These are phyloP conservation scores for Poeciliopsis gracilis DNA, from an alignment of 2,797 vertebrate genomes.

Conservation along the genomic window DNA sequence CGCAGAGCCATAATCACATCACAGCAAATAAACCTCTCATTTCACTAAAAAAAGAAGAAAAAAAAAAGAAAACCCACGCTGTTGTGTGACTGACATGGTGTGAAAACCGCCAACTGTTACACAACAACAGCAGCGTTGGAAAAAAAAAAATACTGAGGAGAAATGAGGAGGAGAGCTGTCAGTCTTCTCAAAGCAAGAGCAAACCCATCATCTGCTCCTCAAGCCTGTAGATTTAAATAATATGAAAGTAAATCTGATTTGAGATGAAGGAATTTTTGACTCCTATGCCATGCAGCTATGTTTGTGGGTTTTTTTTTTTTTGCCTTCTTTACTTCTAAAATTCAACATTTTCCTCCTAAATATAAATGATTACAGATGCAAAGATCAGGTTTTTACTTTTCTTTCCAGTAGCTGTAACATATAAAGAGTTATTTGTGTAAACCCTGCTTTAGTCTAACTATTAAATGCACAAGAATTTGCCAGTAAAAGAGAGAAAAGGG, in stretches of 20 bases:
- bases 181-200: conserved; percentile 7
- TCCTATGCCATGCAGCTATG: neutral
- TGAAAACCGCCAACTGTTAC: conserved; percentile 45
- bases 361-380: neutral
- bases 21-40: conserved; percentile 45
- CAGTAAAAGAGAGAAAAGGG: neutral
- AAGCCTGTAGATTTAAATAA: neutral
- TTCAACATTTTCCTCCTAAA: neutral
- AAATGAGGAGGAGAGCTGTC: conserved; percentile 22
- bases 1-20: conserved; percentile 33
- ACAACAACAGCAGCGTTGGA: conserved; percentile 38
- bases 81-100: conserved; percentile 53
- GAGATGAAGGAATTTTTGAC: neutral
- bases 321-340: neutral
- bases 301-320: neutral
- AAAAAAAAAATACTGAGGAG: conserved; percentile 6
- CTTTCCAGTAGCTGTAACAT: neutral
- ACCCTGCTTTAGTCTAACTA: neutral
- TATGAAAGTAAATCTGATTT: neutral
- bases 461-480: neutral
- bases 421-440: neutral
- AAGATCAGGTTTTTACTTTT: neutral
- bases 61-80: conserved; percentile 23
- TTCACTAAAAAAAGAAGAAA: conserved; percentile 6
- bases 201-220: conserved; percentile 11